phyloP scores from a whole-genome alignment of 2,888 invertebrate species.

The Anthoptus insignis region DNA sequence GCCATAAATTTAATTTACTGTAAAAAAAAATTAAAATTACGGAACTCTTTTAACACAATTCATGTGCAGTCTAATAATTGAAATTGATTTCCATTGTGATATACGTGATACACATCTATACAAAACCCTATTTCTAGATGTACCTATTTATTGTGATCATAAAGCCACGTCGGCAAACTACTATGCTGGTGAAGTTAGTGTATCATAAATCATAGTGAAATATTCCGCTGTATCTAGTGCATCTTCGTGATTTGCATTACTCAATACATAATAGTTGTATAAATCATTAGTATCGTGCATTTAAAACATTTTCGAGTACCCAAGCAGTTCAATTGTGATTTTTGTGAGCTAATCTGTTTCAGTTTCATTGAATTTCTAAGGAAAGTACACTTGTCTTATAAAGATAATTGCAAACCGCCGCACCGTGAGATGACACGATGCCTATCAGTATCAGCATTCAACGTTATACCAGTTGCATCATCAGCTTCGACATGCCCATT shows the following conservation, averaged over 20 bases:
- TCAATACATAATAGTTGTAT: conserved; percentile 9
- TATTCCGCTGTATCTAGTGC: conserved; percentile 24
- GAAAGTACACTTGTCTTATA: not conserved
- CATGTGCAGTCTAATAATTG: not conserved
- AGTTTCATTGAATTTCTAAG: not conserved
- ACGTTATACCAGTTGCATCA: not conserved
- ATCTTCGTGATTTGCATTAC: conserved; percentile 44
- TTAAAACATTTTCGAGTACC: conserved; percentile 37
- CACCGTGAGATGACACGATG: not conserved
- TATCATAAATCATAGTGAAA: conserved; percentile 20
- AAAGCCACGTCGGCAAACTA: conserved; percentile 15
- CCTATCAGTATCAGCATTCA: conserved; percentile 5
- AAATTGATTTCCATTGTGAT: not conserved
- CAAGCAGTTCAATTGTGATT: conserved; percentile 1
- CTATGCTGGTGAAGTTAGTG: conserved; percentile 18
- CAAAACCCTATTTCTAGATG: not conserved
- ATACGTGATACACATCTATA: conserved; percentile 1
- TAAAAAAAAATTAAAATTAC: conserved; percentile 7
- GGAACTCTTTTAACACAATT: conserved; percentile 19
- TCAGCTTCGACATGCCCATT: conserved; percentile 20
- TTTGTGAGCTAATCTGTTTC: conserved; percentile 1
- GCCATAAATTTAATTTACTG: too few relatives aligned
- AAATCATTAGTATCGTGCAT: conserved; percentile 24
- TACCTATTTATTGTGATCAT: not conserved
- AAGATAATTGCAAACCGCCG: not conserved